phyloP scores from a whole-genome alignment of 2,888 invertebrate genomes.

The Spicauda simplicius region DNA sequence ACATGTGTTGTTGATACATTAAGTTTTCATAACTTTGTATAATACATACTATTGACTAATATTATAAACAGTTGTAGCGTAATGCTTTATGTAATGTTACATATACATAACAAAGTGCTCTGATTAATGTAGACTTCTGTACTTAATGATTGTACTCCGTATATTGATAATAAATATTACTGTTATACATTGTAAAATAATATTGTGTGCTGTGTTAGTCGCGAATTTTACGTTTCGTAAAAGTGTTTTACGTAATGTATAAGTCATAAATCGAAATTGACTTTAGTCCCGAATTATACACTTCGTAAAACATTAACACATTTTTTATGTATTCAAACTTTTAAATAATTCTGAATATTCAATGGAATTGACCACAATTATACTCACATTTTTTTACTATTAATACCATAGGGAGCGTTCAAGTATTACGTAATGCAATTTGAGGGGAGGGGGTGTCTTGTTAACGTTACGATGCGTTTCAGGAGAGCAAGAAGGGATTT shows the following conservation, averaged over 20 bases:
- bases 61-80: constrained; percentile 48
- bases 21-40: constrained; percentile 58
- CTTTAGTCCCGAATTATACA: too few relatives aligned
- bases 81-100: constrained; percentile 55
- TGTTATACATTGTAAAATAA: constrained; percentile 39
- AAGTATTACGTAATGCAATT: too few relatives aligned
- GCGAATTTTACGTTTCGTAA: too few relatives aligned
- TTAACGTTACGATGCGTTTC: too few relatives aligned
- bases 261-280: too few relatives aligned
- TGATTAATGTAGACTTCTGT: constrained; percentile 68
- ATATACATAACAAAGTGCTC: constrained; percentile 63
- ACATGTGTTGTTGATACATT: constrained; percentile 55
- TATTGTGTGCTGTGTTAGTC: constrained; percentile 32
- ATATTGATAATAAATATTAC: constrained; percentile 50
- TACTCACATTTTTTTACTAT: neutral
- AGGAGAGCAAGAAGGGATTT: too few relatives aligned
- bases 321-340: too few relatives aligned
- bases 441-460: too few relatives aligned
- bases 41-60: constrained; percentile 38
- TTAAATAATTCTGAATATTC: neutral
- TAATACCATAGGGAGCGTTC: too few relatives aligned
- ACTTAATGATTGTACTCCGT: constrained; percentile 73
- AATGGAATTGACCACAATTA: constrained; percentile 24
- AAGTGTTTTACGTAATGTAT: too few relatives aligned
- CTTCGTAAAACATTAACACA: too few relatives aligned